phyloP scores from a whole-genome alignment of 2,113 vertebrate species.

The Ceyx margarethae region DNA sequence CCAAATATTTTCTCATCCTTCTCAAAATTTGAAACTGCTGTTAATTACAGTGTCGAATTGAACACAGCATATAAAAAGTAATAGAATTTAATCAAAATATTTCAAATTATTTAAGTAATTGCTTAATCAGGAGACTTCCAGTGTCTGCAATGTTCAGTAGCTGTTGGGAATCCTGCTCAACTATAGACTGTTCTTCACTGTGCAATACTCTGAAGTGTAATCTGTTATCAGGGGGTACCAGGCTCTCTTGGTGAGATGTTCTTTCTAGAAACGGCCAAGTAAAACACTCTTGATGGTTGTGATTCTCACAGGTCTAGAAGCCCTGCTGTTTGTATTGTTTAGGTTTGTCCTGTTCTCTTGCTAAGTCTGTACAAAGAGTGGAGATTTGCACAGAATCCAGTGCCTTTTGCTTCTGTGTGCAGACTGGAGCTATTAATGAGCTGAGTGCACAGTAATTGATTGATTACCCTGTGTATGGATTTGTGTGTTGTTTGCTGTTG shows the following conservation, averaged over 20 bases:
- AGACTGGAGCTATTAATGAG: background rate
- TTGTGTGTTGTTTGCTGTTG: background rate
- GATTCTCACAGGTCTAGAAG: background rate
- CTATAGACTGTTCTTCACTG: background rate
- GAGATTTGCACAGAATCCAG: background rate
- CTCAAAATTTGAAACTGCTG: background rate
- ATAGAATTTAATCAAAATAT: background rate
- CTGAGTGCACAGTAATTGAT: background rate
- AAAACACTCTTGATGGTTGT: background rate
- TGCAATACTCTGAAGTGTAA: background rate
- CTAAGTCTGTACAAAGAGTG: background rate
- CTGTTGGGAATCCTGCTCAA: background rate
- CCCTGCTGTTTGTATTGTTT: background rate
- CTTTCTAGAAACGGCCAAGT: background rate
- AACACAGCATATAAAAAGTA: background rate
- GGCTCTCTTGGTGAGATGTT: background rate
- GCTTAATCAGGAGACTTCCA: background rate
- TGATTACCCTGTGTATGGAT: background rate
- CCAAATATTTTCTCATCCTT: background rate
- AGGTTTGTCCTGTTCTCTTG: background rate
- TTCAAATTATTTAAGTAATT: background rate
- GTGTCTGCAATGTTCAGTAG: background rate
- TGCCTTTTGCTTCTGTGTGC: background rate
- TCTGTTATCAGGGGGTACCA: background rate
- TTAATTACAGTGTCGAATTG: background rate